phyloP scores from a whole-genome alignment of 2,888 invertebrate genomes.

The Latheticus oryzae region DNA sequence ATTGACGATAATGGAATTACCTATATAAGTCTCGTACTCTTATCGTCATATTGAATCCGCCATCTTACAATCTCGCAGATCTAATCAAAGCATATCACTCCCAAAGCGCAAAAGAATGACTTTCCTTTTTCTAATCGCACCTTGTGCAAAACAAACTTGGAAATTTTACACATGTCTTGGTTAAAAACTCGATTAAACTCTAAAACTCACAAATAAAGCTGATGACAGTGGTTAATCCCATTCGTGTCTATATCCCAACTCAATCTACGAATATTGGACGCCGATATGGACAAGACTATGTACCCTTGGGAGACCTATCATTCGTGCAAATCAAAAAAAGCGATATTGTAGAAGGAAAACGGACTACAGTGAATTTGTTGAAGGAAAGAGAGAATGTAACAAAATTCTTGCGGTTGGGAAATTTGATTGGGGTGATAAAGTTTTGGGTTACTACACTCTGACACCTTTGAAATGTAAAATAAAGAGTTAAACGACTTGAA shows the following conservation, averaged over 20 bases:
- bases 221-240: slow-evolving; percentile 31
- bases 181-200: slow-evolving; percentile 11
- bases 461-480: no score
- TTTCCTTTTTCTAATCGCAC: no score
- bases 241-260: slow-evolving; percentile 19
- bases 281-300: slow-evolving; percentile 42
- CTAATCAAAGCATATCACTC: no score
- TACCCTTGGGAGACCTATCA: slow-evolving; percentile 47
- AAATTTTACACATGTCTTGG: no score
- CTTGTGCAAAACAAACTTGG: no score
- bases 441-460: background rate
- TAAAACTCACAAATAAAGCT: slow-evolving; percentile 21
- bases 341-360: slow-evolving; percentile 46
- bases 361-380: slow-evolving; percentile 36
- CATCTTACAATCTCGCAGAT: no score
- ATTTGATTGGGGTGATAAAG: background rate
- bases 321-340: slow-evolving; percentile 47
- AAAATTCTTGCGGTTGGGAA: slow-evolving; percentile 8
- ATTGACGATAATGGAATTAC: no score
- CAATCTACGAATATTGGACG: slow-evolving; percentile 34
- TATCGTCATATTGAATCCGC: no score
- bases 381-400: background rate
- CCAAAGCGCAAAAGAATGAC: no score
- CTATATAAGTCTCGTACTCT: no score
- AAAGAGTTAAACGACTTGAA: no score